Base-by-base conservation (phyloP, 2,113 vertebrate species). In the Amphiprion ocellaris region DNA sequence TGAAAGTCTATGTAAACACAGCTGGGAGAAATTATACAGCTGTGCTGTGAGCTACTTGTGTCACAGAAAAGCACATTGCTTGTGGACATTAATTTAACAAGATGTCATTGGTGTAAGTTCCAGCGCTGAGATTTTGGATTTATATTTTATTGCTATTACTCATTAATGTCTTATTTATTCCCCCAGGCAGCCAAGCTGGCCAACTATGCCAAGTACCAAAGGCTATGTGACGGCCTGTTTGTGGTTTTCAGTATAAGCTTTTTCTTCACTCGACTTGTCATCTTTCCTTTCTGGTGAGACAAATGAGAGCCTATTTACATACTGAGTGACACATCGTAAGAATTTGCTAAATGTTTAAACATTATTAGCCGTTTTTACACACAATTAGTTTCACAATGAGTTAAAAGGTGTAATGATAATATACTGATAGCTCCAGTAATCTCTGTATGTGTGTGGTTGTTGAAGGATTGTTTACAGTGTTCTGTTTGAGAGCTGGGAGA, bases 161-260 rank as follows among this genome's bases (percentile, higher is more conserved):
- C 17, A 81, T 67, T 54, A 23, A 73, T 65, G 39, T 4, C 11
- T 65, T 66, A 12, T 77, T 81, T 90, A 87, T 95, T 90, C 55
- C 82, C 52, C 37, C 82, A 99, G 97, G 96, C 96, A 90, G 96
- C 97, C 90, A 99, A 99, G 95, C 93, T 99, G 95, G 96, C 97
- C 89, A 98, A 98, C 94, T 99, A 99, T 11, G 97, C 96, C 90
- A 98, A 97, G 90, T 98, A 95, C 96, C 97, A 98, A 94, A 96
- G 93, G 91, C 89, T 98, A 67, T 98, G 97, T 85, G 96, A 98
- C 87, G 92, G 96, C 87, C 90, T 97, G 78, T 99, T 98, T 93
- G 79, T 97, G 87, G 90, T 95, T 83, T 99, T 99, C 94, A 96
- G 95, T 55, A 59, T 97, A 83, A 91, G 93, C 89, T 99, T 99